phyloP scores from a whole-genome alignment of 2,113 vertebrate genomes.

The Atrichornis clamosus region DNA sequence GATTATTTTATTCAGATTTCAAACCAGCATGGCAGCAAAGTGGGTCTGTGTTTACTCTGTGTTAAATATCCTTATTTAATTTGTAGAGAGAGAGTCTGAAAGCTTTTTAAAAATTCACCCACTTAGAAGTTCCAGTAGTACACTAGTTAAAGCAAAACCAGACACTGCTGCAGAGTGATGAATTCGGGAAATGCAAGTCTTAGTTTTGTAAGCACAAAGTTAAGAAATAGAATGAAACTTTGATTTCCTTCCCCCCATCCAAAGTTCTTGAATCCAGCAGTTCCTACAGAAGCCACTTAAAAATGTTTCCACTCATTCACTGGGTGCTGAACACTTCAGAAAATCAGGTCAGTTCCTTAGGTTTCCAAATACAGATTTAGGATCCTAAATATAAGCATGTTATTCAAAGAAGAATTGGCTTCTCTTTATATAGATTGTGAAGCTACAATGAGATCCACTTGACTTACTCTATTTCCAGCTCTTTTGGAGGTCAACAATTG shows the following conservation, averaged over 20 bases:
- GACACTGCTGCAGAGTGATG: background rate
- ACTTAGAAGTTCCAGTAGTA: background rate
- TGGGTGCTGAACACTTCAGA: background rate
- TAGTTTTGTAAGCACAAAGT: background rate
- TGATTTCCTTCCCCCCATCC: background rate
- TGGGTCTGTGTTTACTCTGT: background rate
- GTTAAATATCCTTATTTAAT: background rate
- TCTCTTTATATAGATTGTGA: conserved; percentile 15
- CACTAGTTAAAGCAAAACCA: background rate
- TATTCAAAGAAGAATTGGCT: conserved; percentile 23
- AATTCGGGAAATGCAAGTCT: background rate
- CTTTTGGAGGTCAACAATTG: background rate
- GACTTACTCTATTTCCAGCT: conserved; percentile 34
- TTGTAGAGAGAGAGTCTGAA: background rate
- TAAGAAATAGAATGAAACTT: conserved; percentile 1
- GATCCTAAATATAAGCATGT: conserved; percentile 48
- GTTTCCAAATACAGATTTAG: conserved; percentile 45
- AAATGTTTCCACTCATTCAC: conserved; percentile 25
- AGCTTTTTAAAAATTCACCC: background rate
- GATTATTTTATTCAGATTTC: background rate
- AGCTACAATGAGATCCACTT: conserved; percentile 31
- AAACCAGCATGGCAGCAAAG: background rate
- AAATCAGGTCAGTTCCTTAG: conserved; percentile 53
- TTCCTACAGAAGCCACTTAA: background rate
- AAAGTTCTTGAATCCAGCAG: background rate